Evolutionary conservation across 2,113 vertebrate species (phyloP).

Genomic region (Crotalus tigris): DNA sequence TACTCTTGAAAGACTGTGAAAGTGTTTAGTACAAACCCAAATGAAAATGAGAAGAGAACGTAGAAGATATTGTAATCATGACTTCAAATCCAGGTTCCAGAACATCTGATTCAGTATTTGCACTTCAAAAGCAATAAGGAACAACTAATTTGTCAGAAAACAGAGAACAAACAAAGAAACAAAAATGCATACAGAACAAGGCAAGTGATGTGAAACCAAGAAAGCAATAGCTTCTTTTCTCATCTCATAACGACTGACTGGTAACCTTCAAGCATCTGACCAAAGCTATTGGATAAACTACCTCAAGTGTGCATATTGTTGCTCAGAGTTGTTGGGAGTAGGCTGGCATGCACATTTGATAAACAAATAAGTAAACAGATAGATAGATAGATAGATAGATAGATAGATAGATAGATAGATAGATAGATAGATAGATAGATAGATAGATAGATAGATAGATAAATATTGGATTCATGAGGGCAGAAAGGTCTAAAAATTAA

Average conservation of each 20-base stretch:
- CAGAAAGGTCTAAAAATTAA: not conserved
- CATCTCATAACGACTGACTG: not conserved
- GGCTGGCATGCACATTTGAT: not conserved
- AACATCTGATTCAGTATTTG: not conserved
- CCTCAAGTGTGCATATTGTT: not conserved
- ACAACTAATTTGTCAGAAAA: not conserved
- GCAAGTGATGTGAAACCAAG: not conserved
- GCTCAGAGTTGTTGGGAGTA: not conserved
- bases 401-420: no score
- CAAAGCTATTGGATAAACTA: conserved; percentile 19
- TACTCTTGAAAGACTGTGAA: not conserved
- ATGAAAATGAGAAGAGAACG: not conserved
- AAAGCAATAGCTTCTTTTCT: conserved; percentile 14
- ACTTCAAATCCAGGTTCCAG: not conserved
- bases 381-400: no score
- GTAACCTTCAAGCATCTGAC: not conserved
- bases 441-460: no score
- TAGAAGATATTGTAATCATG: not conserved
- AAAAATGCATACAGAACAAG: not conserved
- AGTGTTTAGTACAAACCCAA: not conserved
- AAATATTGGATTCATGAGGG: not conserved
- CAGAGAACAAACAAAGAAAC: not conserved
- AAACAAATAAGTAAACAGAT: not conserved
- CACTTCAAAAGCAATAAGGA: not conserved
- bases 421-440: no score